Evolutionary conservation across 2,888 invertebrate genomes (phyloP), one percentile per base, ranked within the genome.

Genomic region (Mythimna pallens): DNA sequence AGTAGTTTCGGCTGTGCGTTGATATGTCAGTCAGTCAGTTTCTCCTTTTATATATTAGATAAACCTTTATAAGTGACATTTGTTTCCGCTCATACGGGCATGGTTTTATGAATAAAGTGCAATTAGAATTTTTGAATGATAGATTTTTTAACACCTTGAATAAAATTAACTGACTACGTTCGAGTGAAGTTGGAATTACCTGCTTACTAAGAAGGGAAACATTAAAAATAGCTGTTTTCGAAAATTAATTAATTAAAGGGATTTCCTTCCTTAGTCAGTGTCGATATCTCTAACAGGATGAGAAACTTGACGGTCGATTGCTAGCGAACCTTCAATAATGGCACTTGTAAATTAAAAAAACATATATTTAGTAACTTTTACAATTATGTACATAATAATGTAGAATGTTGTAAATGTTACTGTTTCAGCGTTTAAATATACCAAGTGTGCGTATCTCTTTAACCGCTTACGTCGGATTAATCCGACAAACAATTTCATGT

Each of bases 181-280:
- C 14, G 40, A 12, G 8, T 10, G 25, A 17, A 10, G 36, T n/a
- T 20, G 36, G 43, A 43, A 6, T 22, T 17, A 43, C 57, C 20
- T 43, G 58, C 43, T 74, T 25, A 59, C 4, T 10, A 52, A 52
- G 12, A 52, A 66, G 34, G 55, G 12, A 62, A 65, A 17, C 25
- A 12, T 17, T 34, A 57, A 61, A 17, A 50, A 64, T 58, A 5
- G 17, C 10, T 10, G 22, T 59, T 59, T 79, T 47, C 50, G 40
- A 59, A 61, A 58, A 65, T 5, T 0, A 22, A 54, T 43, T 63
- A 54, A 54, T 34, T 47, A 40, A 55, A 63, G 34, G n/a, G 17
- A 20, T 74, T 63, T 63, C 79, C 65, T 78, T 63, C 54, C 40
- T 43, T 14, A 50, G 8, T 25, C 14, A n/a, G 4, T 50, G 34